These are phyloP conservation scores for Passer montanus DNA, from an alignment of 2,113 vertebrate genomes.

Conservation along the genomic window DNA sequence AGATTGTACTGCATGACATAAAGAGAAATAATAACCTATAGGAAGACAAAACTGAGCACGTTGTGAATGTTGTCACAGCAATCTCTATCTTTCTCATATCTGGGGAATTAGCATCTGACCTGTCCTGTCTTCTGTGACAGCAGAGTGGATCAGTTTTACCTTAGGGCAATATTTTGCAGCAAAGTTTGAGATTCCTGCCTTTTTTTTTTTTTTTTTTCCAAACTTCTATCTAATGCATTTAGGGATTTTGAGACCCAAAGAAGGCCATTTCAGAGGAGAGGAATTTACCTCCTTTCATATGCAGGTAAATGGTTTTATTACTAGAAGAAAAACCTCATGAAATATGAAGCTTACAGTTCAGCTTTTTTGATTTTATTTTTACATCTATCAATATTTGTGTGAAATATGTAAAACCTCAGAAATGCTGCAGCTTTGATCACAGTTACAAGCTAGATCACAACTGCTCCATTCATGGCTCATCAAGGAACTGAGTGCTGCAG, in stretches of 20 bases:
- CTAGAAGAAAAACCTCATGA: background rate
- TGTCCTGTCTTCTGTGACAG: background rate
- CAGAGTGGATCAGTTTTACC: background rate
- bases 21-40: background rate
- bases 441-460: background rate
- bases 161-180: background rate
- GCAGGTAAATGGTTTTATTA: background rate
- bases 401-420: background rate
- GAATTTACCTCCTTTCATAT: background rate
- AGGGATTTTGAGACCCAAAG: background rate
- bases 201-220: background rate
- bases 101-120: background rate
- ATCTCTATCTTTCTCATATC: background rate
- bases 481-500: background rate
- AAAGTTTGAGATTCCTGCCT: background rate
- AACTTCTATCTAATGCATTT: background rate
- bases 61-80: background rate
- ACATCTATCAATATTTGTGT: background rate
- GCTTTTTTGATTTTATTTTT: background rate
- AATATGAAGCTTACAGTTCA: background rate
- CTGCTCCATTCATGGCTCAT: background rate
- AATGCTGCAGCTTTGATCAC: background rate
- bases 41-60: background rate
- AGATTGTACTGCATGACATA: background rate
- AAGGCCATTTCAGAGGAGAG: background rate